Conservation (phyloP, 2,113 vertebrate genomes). For the Formicarius rufipectus region DNA sequence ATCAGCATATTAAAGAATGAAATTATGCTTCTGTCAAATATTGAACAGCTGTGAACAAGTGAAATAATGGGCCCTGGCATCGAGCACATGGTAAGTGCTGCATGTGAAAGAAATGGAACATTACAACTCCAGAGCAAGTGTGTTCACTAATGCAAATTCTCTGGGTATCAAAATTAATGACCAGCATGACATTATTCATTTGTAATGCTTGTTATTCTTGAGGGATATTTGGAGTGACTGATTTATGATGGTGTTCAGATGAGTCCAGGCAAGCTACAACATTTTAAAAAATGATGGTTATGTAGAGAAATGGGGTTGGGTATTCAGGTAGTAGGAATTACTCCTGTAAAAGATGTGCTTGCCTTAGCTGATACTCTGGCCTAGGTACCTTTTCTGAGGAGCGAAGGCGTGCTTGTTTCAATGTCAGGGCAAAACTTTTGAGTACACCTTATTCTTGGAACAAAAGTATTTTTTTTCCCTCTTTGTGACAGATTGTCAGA, state of each 20-base stretch:
- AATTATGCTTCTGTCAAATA: neutral
- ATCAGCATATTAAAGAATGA: neutral
- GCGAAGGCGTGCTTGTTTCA: neutral
- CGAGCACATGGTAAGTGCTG: neutral
- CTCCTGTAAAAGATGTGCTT: neutral
- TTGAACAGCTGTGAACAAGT: neutral
- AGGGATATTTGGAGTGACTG: neutral
- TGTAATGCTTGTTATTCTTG: neutral
- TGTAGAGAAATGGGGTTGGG: neutral
- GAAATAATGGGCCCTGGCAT: neutral
- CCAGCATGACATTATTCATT: conserved; percentile 37
- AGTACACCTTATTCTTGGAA: neutral
- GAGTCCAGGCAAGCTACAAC: neutral
- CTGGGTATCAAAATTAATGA: conserved; percentile 40
- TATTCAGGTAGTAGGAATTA: neutral
- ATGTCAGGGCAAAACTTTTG: neutral
- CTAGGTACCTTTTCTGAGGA: neutral
- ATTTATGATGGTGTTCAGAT: neutral
- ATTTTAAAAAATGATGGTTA: neutral
- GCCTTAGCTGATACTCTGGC: neutral
- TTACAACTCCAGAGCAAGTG: neutral
- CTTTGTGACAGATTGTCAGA: neutral
- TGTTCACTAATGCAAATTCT: conserved; percentile 8
- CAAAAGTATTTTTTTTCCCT: neutral
- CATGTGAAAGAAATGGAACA: neutral